Evolutionary conservation across 2,888 invertebrate species (phyloP), one percentile per base, ranked within the genome.

Genomic region (Pristionchus entomophagus): DNA sequence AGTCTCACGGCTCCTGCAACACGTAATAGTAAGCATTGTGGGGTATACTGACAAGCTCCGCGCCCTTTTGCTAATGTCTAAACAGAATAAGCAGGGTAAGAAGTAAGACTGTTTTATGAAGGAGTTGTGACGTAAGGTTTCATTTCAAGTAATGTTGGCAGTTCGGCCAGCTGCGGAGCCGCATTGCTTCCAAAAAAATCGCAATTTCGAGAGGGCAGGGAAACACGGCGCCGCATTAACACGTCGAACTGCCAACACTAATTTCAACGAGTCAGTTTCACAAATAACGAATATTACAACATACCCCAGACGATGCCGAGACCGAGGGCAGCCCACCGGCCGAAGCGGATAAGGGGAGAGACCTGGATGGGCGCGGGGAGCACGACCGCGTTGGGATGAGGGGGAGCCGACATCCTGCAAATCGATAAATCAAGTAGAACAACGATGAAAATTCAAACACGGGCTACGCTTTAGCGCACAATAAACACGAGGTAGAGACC

Each of bases 341-440:
- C 91, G 87, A 91, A 90, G 78, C 93, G 90, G 88, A 93, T 91
- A 86, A 93, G 88, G 81, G 93, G 93, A 32, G 93, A 93, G 86
- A 93, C 90, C 69, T 89, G 88, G 86, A 91, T 91, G 81, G 93
- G 93, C 88, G 92, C 90, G 53, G 91, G 91, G 82, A 93, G 89
- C 78, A 90, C 90, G 84, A 92, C 91, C 51, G 91, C 85, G 86
- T 91, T 92, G 86, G 92, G 92, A 87, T 92, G 92, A 81, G 89
- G 90, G 87, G 89, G 88, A 53, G 62, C 82, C 69, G 90, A 88
- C 91, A 91, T 91, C 90, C 89, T 77, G 49, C 45, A 77, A 77
- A 77, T 32, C 29, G 12, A 29, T 22, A 17, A 22, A 22, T 86
- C n/a, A 53, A 88, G 35, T 32, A 65, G n/a, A 29, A 12, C 14